phyloP scores from a whole-genome alignment of 2,113 vertebrate species.

The Cygnus atratus region DNA sequence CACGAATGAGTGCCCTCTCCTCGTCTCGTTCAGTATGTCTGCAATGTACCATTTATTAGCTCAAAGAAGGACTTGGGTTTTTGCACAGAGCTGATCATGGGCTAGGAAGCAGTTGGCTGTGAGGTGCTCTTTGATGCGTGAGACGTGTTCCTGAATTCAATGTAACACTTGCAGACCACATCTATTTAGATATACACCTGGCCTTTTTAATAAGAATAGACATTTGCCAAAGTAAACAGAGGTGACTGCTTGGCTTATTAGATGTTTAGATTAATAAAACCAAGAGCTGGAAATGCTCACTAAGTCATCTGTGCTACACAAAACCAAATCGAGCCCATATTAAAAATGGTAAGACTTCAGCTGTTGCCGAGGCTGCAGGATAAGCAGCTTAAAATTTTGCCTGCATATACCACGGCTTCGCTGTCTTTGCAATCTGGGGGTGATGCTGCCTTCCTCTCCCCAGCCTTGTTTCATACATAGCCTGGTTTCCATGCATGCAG shows the following conservation, averaged over 20 bases:
- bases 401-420: background rate
- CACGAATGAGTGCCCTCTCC: slow-evolving; percentile 6
- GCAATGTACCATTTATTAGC: background rate
- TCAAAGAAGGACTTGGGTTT: background rate
- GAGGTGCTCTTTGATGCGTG: background rate
- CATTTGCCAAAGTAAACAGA: background rate
- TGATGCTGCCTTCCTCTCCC: background rate
- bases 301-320: background rate
- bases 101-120: background rate
- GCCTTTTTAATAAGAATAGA: background rate
- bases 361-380: background rate
- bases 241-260: background rate
- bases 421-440: background rate
- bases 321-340: background rate
- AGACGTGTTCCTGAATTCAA: background rate
- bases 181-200: background rate
- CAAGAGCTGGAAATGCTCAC: background rate
- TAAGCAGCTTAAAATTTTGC: slow-evolving; percentile 53
- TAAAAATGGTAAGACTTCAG: slow-evolving; percentile 29
- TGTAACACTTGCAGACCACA: background rate
- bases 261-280: background rate
- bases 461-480: background rate
- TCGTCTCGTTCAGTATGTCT: background rate
- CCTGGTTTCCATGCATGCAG: background rate
- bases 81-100: background rate